Conservation (phyloP, 2,888 invertebrate species). For the Plebejus anna region DNA sequence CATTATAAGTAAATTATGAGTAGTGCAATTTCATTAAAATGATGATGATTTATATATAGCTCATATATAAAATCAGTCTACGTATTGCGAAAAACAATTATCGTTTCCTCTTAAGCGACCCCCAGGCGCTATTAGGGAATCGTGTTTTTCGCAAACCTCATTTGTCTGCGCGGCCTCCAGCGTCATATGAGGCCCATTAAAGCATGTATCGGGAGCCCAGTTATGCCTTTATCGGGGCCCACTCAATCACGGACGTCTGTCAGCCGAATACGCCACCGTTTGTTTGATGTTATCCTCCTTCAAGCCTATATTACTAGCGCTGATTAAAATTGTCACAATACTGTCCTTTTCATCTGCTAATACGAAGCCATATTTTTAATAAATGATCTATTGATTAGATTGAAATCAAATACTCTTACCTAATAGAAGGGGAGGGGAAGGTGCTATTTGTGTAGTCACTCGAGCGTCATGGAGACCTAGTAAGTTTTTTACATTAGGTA, state of each 20-base stretch:
- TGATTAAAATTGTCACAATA: conserved; percentile 12
- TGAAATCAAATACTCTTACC: too few relatives aligned
- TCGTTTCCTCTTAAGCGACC: conserved; percentile 50
- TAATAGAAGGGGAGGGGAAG: too few relatives aligned
- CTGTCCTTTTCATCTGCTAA: conserved; percentile 22
- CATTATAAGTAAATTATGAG: too few relatives aligned
- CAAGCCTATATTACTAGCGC: background rate
- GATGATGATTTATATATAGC: too few relatives aligned
- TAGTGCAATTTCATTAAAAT: too few relatives aligned
- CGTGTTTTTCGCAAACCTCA: conserved; percentile 51
- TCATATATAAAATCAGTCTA: background rate
- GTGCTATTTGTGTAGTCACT: too few relatives aligned
- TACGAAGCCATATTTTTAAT: too few relatives aligned
- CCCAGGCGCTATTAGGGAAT: conserved; percentile 55
- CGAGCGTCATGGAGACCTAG: too few relatives aligned
- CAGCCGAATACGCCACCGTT: conserved; percentile 59
- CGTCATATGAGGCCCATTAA: conserved; percentile 60
- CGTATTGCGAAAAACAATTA: conserved; percentile 3
- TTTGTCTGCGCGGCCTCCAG: conserved; percentile 42
- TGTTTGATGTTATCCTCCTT: conserved; percentile 50
- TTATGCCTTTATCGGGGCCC: conserved; percentile 38
- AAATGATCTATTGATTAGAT: too few relatives aligned
- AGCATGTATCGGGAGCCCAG: conserved; percentile 57
- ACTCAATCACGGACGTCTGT: conserved; percentile 71
- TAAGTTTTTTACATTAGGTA: too few relatives aligned